Evolutionary conservation across 1,140 invertebrate species (phyloP).

Genomic region (Brachionus paranguensis): DNA sequence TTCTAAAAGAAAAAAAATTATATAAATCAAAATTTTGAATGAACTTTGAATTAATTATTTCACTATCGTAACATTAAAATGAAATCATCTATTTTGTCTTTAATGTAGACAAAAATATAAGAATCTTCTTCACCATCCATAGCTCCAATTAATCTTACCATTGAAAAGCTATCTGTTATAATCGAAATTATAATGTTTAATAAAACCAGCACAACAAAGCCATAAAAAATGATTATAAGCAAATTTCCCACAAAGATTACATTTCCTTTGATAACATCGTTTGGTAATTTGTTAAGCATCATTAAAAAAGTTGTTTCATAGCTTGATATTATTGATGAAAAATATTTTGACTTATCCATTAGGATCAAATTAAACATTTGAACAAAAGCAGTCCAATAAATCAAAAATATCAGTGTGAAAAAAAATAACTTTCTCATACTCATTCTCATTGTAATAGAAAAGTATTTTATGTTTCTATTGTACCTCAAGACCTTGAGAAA

Average conservation of each 20-base stretch:
- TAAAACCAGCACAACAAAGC: background rate
- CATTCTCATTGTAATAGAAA: background rate
- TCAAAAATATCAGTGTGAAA: background rate
- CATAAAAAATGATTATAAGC: background rate
- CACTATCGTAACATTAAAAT: background rate
- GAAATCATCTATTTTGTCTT: background rate
- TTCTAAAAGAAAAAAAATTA: too few species aligned
- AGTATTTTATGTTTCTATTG: background rate
- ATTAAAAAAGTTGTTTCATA: background rate
- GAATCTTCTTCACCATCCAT: background rate
- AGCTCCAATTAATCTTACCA: background rate
- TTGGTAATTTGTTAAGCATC: background rate
- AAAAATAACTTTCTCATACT: background rate
- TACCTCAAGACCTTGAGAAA: conserved; percentile 10
- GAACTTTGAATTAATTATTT: background rate
- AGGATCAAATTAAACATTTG: background rate
- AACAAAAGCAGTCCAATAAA: conserved; percentile 16
- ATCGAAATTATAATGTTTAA: background rate
- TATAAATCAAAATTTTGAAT: too few species aligned
- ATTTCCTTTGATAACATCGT: background rate
- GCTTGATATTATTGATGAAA: background rate
- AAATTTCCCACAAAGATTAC: background rate
- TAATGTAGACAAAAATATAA: background rate
- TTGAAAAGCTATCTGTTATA: background rate
- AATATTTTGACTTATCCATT: background rate